Evolutionary conservation across 2,113 vertebrate genomes (phyloP).

Genomic region (Narcine bancroftii): DNA sequence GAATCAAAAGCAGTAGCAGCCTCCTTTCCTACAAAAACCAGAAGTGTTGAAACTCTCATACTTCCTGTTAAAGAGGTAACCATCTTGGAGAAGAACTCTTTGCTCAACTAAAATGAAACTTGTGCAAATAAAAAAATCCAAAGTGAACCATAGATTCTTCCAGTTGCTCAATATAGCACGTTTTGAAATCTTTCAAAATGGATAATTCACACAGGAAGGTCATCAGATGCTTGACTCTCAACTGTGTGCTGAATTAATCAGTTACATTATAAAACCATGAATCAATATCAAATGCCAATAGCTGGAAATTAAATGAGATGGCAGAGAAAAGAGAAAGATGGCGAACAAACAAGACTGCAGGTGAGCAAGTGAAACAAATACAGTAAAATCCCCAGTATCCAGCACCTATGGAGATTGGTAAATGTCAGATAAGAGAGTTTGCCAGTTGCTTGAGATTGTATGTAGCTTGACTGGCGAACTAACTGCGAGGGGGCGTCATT

Average conservation of each 20-base stretch:
- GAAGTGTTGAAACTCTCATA: not conserved
- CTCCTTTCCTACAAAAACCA: conserved; percentile 34
- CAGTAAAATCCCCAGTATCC: no score
- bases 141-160: not conserved
- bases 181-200: not conserved
- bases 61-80: not conserved
- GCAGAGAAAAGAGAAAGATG: not conserved
- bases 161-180: not conserved
- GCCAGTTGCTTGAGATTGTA: no score
- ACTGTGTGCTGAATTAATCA: not conserved
- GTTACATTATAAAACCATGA: no score
- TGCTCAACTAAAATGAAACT: not conserved
- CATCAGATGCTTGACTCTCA: not conserved
- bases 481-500: no score
- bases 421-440: no score
- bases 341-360: not conserved
- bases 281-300: not conserved
- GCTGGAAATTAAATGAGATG: not conserved
- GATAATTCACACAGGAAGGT: not conserved
- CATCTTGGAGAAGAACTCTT: not conserved
- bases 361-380: not conserved
- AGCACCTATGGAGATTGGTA: no score
- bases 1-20: not conserved
- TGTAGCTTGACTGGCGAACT: no score
- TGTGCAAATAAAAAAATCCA: not conserved